Base-by-base conservation (phyloP, 1,140 invertebrate species). In the Leptinotarsa undecemlineata region DNA sequence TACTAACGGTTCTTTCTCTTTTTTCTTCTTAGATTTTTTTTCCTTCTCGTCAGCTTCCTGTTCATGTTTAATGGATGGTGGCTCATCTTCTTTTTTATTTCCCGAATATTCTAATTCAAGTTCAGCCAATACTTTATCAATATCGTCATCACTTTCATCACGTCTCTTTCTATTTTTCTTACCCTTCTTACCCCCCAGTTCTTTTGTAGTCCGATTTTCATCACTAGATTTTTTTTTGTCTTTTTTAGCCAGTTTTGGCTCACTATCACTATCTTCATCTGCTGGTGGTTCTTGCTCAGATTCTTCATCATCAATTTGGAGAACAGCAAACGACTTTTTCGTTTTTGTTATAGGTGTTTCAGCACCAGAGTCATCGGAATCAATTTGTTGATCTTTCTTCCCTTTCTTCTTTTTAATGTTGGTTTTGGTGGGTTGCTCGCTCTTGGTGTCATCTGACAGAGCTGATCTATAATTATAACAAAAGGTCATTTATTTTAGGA, bases 51-150 rank as follows among this genome's bases (percentile, higher is more conserved):
- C n/a, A 11, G 72, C 21, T 76, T 42, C 77, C 69, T 76, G 74
- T 75, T 75, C 85, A 51, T 51, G 23, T 57, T 57, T 57, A 14
- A 57, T 19, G 20, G 66, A 20, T 62, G 72, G 5, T 11, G 73
- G 61, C 60, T 74, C 66, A 14, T 62, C 71, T 23, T 78, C 76
- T 68, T 78, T 78, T 71, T 75, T 78, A n/a, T 72, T 68, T 48
- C 76, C 77, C 72, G 91, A 86, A 87, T 94, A 93, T 86, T 94
- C 93, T 82, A 92, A 87, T 88, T 92, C 90, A 75, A 94, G 86
- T 85, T 94, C 92, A 26, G 93, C 94, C 77, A 96, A 85, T 63
- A 94, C 91, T 85, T 94, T 93, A 82, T 96, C 94, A 75, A 95
- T 87, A 83, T 96, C 94, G 81, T 95, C 93, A 82, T 94, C 92